phyloP scores from a whole-genome alignment of 1,140 invertebrate species.

The Laodelphax striatellus region DNA sequence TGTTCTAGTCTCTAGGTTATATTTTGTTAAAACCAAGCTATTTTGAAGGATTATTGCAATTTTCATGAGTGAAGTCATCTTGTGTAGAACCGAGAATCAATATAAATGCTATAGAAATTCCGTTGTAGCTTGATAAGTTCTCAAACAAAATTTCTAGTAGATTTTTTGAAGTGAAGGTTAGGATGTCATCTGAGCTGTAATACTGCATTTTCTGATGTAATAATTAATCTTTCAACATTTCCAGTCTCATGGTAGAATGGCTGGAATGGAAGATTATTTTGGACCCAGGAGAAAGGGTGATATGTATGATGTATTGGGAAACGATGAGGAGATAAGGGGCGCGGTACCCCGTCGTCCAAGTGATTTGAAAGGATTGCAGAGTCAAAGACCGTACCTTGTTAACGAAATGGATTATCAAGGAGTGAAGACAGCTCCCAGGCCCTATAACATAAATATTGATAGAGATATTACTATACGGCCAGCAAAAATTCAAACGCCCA shows the following conservation, averaged over 20 bases:
- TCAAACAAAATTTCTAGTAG: too few species aligned
- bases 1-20: too few species aligned
- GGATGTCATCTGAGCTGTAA: too few species aligned
- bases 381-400: not conserved
- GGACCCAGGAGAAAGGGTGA: constrained; percentile 14
- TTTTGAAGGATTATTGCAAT: too few species aligned
- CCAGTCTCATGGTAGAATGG: constrained; percentile 9
- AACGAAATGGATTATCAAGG: not conserved
- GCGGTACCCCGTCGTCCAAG: not conserved
- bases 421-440: not conserved
- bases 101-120: too few species aligned
- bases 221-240: too few species aligned
- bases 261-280: constrained; percentile 21
- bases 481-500: not conserved
- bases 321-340: not conserved
- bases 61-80: too few species aligned
- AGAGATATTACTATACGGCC: not conserved
- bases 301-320: constrained; percentile 1
- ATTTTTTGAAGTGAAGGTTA: too few species aligned
- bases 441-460: not conserved
- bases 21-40: too few species aligned
- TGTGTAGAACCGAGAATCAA: too few species aligned
- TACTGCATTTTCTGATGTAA: too few species aligned
- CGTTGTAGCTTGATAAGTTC: too few species aligned
- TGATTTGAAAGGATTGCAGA: not conserved